Conservation (phyloP, 1,140 invertebrate genomes). For the Meloidogyne hapla region DNA sequence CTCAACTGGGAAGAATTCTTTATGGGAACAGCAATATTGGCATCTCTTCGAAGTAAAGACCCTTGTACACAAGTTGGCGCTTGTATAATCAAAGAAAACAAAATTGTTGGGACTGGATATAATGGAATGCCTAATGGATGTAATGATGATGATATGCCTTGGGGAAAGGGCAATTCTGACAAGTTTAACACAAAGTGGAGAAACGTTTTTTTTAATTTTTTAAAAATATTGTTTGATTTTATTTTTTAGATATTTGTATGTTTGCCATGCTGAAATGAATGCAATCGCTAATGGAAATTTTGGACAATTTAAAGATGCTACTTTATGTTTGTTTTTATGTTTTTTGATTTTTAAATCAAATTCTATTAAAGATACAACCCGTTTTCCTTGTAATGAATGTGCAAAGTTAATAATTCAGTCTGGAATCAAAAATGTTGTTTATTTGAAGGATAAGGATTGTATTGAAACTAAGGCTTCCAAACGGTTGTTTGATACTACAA, state of each 20-base stretch:
- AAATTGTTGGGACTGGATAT: conserved; percentile 87
- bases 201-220: not conserved
- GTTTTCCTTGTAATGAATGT: conserved; percentile 95
- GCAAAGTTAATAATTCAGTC: conserved; percentile 86
- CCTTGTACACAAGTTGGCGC: conserved; percentile 86
- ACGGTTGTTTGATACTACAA: conserved; percentile 19
- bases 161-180: conserved; percentile 71
- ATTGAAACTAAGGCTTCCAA: conserved; percentile 24
- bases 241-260: conserved; percentile 67
- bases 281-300: conserved; percentile 88
- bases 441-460: conserved; percentile 29
- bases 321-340: conserved; percentile 77
- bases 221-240: not conserved
- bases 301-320: conserved; percentile 75
- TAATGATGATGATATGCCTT: conserved; percentile 82
- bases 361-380: conserved; percentile 63
- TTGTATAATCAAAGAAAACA: conserved; percentile 84
- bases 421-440: conserved; percentile 26
- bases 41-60: conserved; percentile 88
- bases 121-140: conserved; percentile 92
- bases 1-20: conserved; percentile 87
- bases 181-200: conserved; percentile 36
- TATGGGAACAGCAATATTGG: conserved; percentile 80
- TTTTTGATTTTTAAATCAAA: not conserved
- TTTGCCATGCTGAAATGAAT: conserved; percentile 95